Base-by-base conservation (phyloP, 1,140 invertebrate species). In the Drosophila eugracilis region DNA sequence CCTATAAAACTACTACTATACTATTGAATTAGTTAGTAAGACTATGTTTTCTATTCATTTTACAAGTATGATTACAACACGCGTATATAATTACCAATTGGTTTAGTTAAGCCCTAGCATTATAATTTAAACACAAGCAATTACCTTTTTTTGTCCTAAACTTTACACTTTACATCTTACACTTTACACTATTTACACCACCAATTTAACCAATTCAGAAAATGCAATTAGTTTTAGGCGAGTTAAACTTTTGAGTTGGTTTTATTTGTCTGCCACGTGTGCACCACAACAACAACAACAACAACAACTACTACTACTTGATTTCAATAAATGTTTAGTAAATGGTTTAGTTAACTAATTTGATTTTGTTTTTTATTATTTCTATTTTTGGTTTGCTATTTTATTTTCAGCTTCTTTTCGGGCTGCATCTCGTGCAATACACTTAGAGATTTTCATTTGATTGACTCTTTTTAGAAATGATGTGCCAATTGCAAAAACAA, bases 271-370 rank as follows among this genome's bases (percentile, higher is more conserved):
- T 30, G 53, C 12, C 53, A 15, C 5, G 5, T 36, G 52, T 19
- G 22, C 52, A 42, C 36, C 36, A 30, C 58, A 34, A 67, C n/a
- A n/a, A n/a, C n/a, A n/a, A n/a, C n/a, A n/a, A n/a, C n/a, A n/a
- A n/a, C n/a, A n/a, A n/a, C n/a, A n/a, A n/a, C n/a, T n/a, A n/a
- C n/a, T n/a, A n/a, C 60, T 67, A 67, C 63, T 78, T 75, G 50
- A 83, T 84, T 78, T 84, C 54, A 83, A 83, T 83, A 83, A 84
- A 80, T 59, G 63, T 73, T 83, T 83, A 83, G 79, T 73, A 75
- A 84, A 85, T 80, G 75, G 65, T 85, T 84, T 83, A 81, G 78
- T 83, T 83, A 81, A 78, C 44, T 54, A 54, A 45, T 26, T 54
- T n/a, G n/a, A n/a, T n/a, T 53, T 21, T 41, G 45, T 57, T 65